A percentile compares a stretch with the other conserved stretches of the same genome.
Conservation (phyloP, 2,113 vertebrate species). For the Phyllostomus hastatus region DNA sequence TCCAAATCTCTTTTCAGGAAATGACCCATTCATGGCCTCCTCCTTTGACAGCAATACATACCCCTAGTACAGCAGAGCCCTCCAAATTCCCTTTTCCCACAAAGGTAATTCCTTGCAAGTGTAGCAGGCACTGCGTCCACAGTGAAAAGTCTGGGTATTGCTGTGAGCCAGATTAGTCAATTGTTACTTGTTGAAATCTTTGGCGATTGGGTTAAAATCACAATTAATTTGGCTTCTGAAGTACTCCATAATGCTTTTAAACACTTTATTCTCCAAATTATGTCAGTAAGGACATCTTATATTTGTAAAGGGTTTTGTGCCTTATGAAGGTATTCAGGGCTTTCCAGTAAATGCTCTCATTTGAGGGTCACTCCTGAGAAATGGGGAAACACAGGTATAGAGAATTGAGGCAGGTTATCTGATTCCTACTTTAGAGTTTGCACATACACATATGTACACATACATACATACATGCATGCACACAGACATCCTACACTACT, state of each 20-base stretch:
- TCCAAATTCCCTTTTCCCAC: constrained; percentile 85
- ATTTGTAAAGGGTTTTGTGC: background rate
- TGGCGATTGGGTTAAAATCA: background rate
- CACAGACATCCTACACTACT: background rate
- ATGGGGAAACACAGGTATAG: background rate
- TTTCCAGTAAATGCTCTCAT: background rate
- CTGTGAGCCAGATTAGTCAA: background rate
- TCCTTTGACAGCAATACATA: constrained; percentile 89
- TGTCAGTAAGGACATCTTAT: background rate
- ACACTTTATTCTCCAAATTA: background rate
- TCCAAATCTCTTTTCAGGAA: constrained; percentile 84
- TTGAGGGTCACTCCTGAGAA: background rate
- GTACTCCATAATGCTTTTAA: background rate
- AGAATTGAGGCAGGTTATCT: background rate
- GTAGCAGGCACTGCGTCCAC: background rate
- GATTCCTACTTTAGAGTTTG: background rate
- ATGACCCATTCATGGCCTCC: constrained; percentile 96
- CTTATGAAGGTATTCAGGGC: background rate
- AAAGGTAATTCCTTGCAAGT: constrained; percentile 82
- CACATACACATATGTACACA: background rate
- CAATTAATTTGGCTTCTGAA: background rate
- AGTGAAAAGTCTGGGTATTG: background rate
- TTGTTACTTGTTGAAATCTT: background rate
- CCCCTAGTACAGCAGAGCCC: constrained; percentile 85
- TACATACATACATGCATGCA: background rate